Evolutionary conservation across 2,113 vertebrate species (phyloP).

Genomic region (Zosterops pallidus): DNA sequence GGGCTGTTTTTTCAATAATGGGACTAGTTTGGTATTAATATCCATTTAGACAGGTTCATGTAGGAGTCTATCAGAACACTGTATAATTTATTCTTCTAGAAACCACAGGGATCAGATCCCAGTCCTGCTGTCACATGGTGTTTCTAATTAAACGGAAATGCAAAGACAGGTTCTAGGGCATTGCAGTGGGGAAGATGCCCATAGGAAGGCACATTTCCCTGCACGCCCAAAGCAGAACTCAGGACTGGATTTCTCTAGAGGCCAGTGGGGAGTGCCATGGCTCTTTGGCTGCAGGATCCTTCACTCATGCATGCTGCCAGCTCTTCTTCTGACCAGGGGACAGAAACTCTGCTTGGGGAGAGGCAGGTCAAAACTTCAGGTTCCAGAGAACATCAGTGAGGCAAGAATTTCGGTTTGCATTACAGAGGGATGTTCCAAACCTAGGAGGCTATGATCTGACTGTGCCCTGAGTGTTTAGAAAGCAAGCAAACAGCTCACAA

Average conservation of each 20-base stretch:
- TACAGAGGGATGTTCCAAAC: neutral
- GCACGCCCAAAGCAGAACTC: neutral
- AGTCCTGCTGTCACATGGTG: neutral
- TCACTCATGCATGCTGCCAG: rapidly evolving
- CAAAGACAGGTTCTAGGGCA: neutral
- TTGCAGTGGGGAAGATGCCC: neutral
- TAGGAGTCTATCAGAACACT: neutral
- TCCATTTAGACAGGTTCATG: neutral
- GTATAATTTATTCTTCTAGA: neutral
- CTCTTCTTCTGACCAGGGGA: neutral
- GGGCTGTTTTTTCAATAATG: neutral
- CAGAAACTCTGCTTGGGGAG: neutral
- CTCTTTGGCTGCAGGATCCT: neutral
- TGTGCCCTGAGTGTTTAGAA: neutral
- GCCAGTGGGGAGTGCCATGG: neutral
- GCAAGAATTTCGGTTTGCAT: neutral
- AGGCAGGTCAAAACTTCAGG: neutral
- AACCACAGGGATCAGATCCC: neutral
- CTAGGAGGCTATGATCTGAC: rapidly evolving
- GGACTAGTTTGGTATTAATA: neutral
- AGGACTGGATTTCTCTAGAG: neutral
- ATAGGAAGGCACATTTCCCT: neutral
- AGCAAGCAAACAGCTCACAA: neutral
- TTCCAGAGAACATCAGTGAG: neutral
- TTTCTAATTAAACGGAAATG: conserved; percentile 1